Percentiles rank a stretch among this genome's conserved stretches.
Evolutionary conservation across 2,113 vertebrate genomes (phyloP).

Genomic region (Plestiodon gilberti): DNA sequence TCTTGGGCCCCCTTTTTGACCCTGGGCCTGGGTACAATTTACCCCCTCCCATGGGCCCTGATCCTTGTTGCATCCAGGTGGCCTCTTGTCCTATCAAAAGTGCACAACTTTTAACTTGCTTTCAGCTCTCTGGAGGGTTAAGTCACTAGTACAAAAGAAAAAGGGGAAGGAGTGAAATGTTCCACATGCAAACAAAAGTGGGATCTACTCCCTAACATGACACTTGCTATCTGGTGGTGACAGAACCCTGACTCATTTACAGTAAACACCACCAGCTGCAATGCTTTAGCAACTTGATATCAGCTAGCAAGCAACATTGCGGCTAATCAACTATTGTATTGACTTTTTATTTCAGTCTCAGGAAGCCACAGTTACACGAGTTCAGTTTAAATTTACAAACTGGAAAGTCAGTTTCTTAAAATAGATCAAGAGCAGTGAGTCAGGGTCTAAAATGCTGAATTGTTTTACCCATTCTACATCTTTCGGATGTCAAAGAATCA

Average conservation of each 20-base stretch:
- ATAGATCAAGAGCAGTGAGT: slow-evolving; percentile 40
- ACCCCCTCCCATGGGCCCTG: no score
- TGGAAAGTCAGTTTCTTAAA: slow-evolving; percentile 40
- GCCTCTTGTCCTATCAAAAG: not conserved
- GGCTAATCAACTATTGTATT: not conserved
- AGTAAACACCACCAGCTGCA: not conserved
- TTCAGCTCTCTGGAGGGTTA: not conserved
- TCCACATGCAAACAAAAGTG: not conserved
- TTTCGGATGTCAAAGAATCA: not conserved
- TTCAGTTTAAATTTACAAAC: slow-evolving; percentile 38
- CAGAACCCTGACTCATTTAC: slow-evolving; percentile 32
- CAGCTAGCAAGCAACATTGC: not conserved
- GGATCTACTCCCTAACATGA: not conserved
- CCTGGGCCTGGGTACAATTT: no score
- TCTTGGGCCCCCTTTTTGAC: no score
- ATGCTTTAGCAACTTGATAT: not conserved
- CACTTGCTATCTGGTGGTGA: not conserved
- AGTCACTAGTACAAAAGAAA: slow-evolving; percentile 1
- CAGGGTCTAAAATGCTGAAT: slow-evolving; percentile 22
- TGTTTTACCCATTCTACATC: not conserved
- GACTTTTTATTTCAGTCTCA: slow-evolving; percentile 39
- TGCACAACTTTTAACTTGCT: not conserved
- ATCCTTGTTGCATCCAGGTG: not conserved
- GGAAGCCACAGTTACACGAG: slow-evolving; percentile 22
- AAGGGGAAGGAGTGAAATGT: not conserved